Evolutionary conservation across 2,797 vertebrate genomes (phyloP).

Genomic region (Epinephelus malabaricus): DNA sequence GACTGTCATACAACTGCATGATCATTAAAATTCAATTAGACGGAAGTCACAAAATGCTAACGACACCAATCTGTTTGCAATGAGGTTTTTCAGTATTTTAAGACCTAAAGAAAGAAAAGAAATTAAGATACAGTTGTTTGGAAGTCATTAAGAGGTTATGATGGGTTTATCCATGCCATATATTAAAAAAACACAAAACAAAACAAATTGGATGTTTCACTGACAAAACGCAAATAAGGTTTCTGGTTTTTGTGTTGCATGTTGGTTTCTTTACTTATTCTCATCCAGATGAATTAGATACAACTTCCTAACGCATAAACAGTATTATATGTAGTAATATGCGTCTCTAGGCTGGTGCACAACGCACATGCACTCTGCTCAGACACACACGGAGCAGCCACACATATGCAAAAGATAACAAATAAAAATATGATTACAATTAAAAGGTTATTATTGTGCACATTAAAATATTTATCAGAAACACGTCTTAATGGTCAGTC

Average conservation of each 20-base stretch:
- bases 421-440: too few species aligned
- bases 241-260: neutral
- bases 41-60: constrained; percentile 58
- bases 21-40: constrained; percentile 63
- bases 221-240: neutral
- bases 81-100: constrained; percentile 19
- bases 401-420: too few species aligned
- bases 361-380: too few species aligned
- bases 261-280: too few species aligned
- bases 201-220: neutral
- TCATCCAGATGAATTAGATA: too few species aligned
- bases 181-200: neutral
- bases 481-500: too few species aligned
- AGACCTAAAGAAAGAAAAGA: constrained; percentile 20
- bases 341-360: too few species aligned
- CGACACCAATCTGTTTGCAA: constrained; percentile 40
- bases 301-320: too few species aligned
- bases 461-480: too few species aligned
- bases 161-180: neutral
- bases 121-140: constrained; percentile 7
- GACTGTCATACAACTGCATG: constrained; percentile 39
- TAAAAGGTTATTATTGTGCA: too few species aligned
- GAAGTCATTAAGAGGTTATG: neutral
- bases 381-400: too few species aligned
- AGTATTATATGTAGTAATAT: too few species aligned